A percentile compares a stretch with the other conserved stretches of the same genome.
Evolutionary conservation across 1,140 invertebrate genomes (phyloP).

Genomic region (Vanessa tameamea): DNA sequence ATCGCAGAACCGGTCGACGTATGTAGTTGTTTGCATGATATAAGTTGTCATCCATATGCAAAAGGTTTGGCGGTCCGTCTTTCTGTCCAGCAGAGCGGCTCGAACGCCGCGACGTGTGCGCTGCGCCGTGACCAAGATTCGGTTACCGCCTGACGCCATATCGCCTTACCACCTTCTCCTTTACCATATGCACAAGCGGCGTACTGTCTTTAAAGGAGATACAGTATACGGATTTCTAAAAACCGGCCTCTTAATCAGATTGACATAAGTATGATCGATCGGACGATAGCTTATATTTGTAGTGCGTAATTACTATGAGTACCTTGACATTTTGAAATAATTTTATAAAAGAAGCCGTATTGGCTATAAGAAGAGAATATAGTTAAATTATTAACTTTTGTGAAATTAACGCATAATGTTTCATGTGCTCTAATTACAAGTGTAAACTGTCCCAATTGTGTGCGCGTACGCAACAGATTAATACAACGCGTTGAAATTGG

Average conservation of each 20-base stretch:
- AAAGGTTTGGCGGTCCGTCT: slow-evolving; percentile 51
- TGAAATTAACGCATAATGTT: not conserved
- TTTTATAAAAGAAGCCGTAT: not conserved
- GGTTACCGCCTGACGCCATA: slow-evolving; percentile 67
- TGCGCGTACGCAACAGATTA: slow-evolving; percentile 35
- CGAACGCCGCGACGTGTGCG: slow-evolving; percentile 55
- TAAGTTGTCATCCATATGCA: slow-evolving; percentile 45
- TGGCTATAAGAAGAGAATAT: not conserved
- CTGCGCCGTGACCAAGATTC: slow-evolving; percentile 50
- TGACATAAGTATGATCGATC: slow-evolving; percentile 34
- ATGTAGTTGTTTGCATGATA: slow-evolving; percentile 34
- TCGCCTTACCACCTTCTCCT: slow-evolving; percentile 50
- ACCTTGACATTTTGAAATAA: slow-evolving; percentile 6
- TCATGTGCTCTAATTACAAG: slow-evolving; percentile 22
- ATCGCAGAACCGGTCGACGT: slow-evolving; percentile 38
- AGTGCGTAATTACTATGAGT: slow-evolving; percentile 10
- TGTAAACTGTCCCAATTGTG: slow-evolving; percentile 33
- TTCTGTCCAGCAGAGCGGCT: slow-evolving; percentile 64
- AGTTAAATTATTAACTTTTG: not conserved
- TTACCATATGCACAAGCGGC: slow-evolving; percentile 34
- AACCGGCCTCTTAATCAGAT: slow-evolving; percentile 29
- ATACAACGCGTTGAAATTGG: slow-evolving; percentile 48
- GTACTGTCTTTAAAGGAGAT: slow-evolving; percentile 33
- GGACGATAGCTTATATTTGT: slow-evolving; percentile 15
- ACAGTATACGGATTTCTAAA: slow-evolving; percentile 25